A percentile compares a stretch with the other conserved stretches of the same genome.
Evolutionary conservation across 2,888 invertebrate species (phyloP).

Genomic region (Sabellastarte sp.): DNA sequence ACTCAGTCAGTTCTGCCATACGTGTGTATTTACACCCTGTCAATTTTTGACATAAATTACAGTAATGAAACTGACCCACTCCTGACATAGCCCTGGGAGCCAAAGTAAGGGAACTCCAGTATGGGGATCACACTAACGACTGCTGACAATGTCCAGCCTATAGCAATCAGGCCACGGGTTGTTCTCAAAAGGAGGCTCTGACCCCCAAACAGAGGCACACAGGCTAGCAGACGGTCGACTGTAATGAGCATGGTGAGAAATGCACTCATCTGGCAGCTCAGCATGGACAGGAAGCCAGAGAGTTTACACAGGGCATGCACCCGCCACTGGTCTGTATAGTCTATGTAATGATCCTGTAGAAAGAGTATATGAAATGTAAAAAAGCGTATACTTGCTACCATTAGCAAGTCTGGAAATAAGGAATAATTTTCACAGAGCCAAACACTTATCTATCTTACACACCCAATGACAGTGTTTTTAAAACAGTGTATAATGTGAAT

Average conservation of each 20-base stretch:
- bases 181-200: background rate
- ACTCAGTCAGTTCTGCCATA: no score
- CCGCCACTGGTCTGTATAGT: conserved; percentile 14
- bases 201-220: background rate
- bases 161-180: conserved; percentile 9
- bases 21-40: no score
- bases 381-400: no score
- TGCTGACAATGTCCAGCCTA: conserved; percentile 8
- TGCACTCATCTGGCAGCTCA: conserved; percentile 9
- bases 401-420: no score
- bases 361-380: background rate
- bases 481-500: no score
- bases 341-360: conserved; percentile 2
- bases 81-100: conserved; percentile 1
- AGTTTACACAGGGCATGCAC: conserved; percentile 12
- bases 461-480: no score
- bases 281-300: conserved; percentile 14
- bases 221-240: conserved; percentile 6
- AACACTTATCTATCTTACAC: no score
- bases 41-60: no score
- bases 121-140: conserved; percentile 9
- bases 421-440: no score
- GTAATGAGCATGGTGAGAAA: conserved; percentile 7
- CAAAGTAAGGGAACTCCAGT: conserved; percentile 12
- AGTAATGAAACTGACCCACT: no score